Evolutionary conservation across 2,797 vertebrate species (phyloP).

Genomic region (Forpus xanthops): DNA sequence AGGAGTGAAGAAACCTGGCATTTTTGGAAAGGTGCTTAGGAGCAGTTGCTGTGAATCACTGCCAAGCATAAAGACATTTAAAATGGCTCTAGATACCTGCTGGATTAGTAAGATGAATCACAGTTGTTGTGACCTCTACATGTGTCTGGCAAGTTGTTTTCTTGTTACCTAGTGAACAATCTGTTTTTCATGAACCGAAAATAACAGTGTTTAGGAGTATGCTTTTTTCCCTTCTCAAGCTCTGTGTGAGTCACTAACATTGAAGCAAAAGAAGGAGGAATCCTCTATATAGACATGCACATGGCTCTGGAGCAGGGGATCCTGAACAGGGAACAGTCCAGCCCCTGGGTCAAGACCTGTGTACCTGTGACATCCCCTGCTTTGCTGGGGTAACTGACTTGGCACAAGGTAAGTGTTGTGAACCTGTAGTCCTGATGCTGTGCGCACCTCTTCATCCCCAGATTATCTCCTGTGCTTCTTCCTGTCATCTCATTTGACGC

Average conservation of each 20-base stretch:
- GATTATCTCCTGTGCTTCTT: not conserved
- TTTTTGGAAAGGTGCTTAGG: not conserved
- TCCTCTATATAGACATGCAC: not conserved
- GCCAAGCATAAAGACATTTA: constrained; percentile 4
- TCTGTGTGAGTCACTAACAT: constrained; percentile 18
- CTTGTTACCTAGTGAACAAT: constrained; percentile 55
- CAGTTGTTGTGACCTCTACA: constrained; percentile 18
- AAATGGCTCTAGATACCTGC: constrained; percentile 18
- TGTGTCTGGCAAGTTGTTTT: constrained; percentile 62
- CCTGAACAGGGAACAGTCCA: not conserved
- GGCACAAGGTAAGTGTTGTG: not conserved
- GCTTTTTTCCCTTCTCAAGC: not conserved
- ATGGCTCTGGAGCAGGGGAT: not conserved
- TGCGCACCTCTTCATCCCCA: not conserved
- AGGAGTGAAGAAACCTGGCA: not conserved
- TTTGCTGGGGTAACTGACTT: not conserved
- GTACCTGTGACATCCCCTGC: not conserved
- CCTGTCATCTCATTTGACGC: not conserved
- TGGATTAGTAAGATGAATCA: constrained; percentile 55
- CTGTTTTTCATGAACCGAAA: constrained; percentile 47
- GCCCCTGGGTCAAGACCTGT: accelerated
- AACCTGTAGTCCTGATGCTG: accelerated
- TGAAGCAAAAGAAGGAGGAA: constrained; percentile 7
- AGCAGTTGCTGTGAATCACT: constrained; percentile 28
- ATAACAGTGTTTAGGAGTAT: constrained; percentile 49